phyloP scores from a whole-genome alignment of 2,113 vertebrate genomes.

The Notothenia rossii region DNA sequence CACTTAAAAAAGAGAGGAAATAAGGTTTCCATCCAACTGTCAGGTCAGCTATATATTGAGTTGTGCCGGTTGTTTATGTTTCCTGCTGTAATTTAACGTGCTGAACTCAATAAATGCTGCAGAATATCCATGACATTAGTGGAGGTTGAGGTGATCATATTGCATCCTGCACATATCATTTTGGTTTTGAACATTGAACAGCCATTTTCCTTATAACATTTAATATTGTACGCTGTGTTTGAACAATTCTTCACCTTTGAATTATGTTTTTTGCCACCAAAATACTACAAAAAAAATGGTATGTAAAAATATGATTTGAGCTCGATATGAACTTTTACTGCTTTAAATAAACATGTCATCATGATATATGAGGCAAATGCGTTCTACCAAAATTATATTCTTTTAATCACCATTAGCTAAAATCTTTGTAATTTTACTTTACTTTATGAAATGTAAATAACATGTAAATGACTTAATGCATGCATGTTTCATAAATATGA shows the following conservation, averaged over 20 bases:
- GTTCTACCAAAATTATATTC: not conserved
- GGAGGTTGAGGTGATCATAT: not conserved
- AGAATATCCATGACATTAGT: not conserved
- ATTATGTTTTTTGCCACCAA: too few relatives aligned
- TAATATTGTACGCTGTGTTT: too few relatives aligned
- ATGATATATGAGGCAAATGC: not conserved
- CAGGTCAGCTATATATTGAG: not conserved
- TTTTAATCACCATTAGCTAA: too few relatives aligned
- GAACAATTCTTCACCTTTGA: too few relatives aligned
- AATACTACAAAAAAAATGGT: too few relatives aligned
- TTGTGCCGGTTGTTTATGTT: not conserved
- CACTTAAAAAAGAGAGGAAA: not conserved
- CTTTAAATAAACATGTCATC: not conserved
- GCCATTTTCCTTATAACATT: too few relatives aligned
- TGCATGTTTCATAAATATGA: too few relatives aligned
- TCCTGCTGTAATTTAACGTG: not conserved
- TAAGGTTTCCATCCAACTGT: not conserved
- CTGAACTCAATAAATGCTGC: conserved; percentile 1
- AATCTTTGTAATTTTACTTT: too few relatives aligned
- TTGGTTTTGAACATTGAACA: not conserved
- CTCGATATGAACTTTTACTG: too few relatives aligned
- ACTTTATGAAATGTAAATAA: too few relatives aligned
- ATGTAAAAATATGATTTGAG: too few relatives aligned
- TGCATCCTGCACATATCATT: not conserved
- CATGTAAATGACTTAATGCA: too few relatives aligned